Percentiles rank a stretch among this genome's conserved stretches.
Conservation (phyloP, 2,113 vertebrate species). For the Grammatotria lemairii region DNA sequence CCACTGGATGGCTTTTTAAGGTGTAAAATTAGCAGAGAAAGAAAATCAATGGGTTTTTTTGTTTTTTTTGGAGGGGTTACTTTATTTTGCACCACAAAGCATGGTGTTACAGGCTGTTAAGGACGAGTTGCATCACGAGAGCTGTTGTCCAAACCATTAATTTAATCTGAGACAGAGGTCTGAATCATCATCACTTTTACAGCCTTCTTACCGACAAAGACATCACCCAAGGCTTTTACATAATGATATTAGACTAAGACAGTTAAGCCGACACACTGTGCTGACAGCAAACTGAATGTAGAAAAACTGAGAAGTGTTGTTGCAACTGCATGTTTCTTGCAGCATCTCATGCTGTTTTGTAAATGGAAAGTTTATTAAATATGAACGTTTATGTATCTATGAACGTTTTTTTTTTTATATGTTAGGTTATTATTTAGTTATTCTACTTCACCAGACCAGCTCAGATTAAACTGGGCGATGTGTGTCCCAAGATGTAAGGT, state of each 20-base stretch:
- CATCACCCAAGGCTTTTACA: background rate
- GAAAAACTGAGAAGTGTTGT: background rate
- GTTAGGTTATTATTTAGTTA: background rate
- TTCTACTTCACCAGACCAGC: background rate
- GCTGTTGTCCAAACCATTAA: background rate
- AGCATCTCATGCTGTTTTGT: background rate
- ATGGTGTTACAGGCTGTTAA: background rate
- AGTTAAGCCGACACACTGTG: background rate
- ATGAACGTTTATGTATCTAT: background rate
- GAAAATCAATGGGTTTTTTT: fast-evolving
- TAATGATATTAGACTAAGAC: background rate
- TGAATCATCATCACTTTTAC: background rate
- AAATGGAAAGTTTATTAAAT: background rate
- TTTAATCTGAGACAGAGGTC: background rate
- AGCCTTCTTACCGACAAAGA: background rate
- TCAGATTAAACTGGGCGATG: background rate
- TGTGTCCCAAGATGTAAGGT: background rate
- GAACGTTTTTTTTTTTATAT: background rate
- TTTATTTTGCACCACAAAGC: background rate
- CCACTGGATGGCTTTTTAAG: background rate
- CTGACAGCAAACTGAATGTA: background rate
- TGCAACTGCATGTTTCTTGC: background rate
- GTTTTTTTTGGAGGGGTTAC: background rate
- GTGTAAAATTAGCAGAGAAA: background rate
- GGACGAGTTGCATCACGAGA: background rate